phyloP scores from a whole-genome alignment of 1,140 invertebrate genomes.

The Leptestheria dahalacensis region DNA sequence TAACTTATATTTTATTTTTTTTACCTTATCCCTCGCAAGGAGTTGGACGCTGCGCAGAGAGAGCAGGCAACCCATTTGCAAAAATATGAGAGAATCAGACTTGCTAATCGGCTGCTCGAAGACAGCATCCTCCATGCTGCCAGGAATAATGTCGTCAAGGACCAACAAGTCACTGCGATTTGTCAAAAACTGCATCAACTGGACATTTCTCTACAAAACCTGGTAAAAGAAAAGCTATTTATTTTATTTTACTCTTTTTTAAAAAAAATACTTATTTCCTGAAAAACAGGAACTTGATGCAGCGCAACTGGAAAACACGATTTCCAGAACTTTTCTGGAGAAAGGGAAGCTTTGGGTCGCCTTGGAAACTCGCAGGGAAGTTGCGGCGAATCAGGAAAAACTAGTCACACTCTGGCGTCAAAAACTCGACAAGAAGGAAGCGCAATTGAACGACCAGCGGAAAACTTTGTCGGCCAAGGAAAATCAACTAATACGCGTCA shows the following conservation, averaged over 20 bases:
- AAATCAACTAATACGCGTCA: background rate
- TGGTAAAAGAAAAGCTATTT: background rate
- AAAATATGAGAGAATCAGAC: background rate
- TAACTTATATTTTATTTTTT: no score
- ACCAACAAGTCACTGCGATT: background rate
- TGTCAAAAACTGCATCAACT: background rate
- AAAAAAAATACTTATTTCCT: no score
- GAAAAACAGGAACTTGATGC: background rate
- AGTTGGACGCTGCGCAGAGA: background rate
- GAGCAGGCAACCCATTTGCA: background rate
- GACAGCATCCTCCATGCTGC: background rate
- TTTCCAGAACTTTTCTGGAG: background rate
- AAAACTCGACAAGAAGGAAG: background rate
- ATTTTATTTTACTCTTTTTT: background rate
- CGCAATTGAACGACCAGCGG: background rate
- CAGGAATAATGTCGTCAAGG: background rate
- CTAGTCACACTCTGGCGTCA: background rate
- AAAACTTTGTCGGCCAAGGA: background rate
- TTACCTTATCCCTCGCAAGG: no score
- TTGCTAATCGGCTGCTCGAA: background rate
- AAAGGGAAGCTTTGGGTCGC: conserved; percentile 31
- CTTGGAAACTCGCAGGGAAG: background rate
- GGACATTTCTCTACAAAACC: background rate
- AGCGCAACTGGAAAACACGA: background rate
- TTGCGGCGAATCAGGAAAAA: background rate